Percentiles rank a stretch among this genome's conserved stretches.
Conservation (phyloP, 2,888 invertebrate species). For the Tetragnatha montana region DNA sequence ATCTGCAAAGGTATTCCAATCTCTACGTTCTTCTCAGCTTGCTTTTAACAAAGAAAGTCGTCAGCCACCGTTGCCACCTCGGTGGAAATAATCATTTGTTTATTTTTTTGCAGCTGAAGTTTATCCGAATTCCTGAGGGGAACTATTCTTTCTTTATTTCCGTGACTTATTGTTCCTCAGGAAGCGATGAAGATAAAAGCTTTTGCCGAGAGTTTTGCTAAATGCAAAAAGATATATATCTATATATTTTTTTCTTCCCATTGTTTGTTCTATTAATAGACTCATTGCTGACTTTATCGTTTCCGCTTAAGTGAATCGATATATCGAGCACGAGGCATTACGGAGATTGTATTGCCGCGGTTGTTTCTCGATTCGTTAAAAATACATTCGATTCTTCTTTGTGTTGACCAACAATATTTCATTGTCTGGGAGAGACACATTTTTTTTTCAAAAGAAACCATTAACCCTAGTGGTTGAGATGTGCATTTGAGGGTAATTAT, state of each 20-base stretch:
- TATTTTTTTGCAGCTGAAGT: neutral
- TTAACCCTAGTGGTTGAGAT: neutral
- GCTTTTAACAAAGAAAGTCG: neutral
- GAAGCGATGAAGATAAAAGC: neutral
- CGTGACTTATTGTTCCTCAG: neutral
- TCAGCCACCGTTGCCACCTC: neutral
- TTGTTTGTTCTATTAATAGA: neutral
- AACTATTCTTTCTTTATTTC: neutral
- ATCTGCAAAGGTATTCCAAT: neutral
- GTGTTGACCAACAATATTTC: neutral
- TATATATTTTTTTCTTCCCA: neutral
- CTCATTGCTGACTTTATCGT: neutral
- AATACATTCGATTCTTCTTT: neutral
- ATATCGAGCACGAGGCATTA: neutral
- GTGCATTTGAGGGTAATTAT: neutral
- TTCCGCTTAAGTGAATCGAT: neutral
- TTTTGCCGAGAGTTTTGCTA: neutral
- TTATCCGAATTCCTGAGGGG: neutral
- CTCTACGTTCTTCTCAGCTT: neutral
- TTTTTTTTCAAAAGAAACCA: neutral
- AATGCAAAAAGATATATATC: neutral
- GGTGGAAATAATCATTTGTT: neutral
- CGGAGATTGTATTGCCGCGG: neutral
- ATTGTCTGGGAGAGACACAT: neutral
- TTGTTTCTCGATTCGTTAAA: neutral